Conservation (phyloP, 1,140 invertebrate genomes). For the Cataglyphis hispanica region DNA sequence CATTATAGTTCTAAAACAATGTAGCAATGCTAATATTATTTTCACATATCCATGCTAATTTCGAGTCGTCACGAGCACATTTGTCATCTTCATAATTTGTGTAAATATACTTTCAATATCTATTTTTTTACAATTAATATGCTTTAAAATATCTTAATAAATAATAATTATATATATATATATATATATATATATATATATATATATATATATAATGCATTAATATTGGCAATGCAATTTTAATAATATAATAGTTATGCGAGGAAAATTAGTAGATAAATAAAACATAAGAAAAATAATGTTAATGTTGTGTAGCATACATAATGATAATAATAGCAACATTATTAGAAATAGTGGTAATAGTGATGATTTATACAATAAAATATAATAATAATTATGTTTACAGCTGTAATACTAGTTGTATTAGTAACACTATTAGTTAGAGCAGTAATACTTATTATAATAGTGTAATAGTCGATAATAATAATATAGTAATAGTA, state of each 20-base stretch:
- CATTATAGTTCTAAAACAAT: neutral
- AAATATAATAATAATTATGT: neutral
- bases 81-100: neutral
- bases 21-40: neutral
- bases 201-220: neutral
- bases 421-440: neutral
- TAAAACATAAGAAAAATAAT: neutral
- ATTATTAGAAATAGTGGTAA: neutral
- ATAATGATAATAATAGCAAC: neutral
- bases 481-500: slow-evolving; percentile 29
- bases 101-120: neutral
- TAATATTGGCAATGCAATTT: slow-evolving; percentile 11
- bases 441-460: slow-evolving; percentile 59
- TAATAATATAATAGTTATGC: slow-evolving; percentile 1
- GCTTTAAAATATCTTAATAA: neutral
- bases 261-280: slow-evolving; percentile 1
- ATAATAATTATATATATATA: neutral
- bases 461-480: slow-evolving; percentile 35
- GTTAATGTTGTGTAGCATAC: neutral
- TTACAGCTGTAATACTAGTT: neutral
- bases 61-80: neutral
- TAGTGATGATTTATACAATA: slow-evolving; percentile 34
- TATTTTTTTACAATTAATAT: slow-evolving; percentile 14
- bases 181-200: too few species aligned
- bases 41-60: neutral